Conservation (phyloP, 2,113 vertebrate genomes). For the Alectura lathami region DNA sequence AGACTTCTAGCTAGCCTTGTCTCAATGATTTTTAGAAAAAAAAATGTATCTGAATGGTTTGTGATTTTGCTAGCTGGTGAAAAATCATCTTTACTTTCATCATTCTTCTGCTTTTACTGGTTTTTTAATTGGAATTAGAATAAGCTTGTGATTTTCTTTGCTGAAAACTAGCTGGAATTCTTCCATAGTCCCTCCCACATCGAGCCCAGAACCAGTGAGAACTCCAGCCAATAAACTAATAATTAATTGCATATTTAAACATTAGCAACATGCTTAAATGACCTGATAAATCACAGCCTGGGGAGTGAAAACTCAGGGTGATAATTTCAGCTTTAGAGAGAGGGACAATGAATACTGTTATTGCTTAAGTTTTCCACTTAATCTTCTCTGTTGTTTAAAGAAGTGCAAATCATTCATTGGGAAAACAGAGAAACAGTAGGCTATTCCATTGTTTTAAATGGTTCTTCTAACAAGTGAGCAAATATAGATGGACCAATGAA, state of each 20-base stretch:
- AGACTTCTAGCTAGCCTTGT: not conserved
- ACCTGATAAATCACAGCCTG: not conserved
- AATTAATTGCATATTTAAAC: not conserved
- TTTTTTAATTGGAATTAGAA: not conserved
- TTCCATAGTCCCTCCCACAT: not conserved
- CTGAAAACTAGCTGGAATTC: not conserved
- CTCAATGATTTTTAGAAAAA: not conserved
- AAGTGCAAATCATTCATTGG: not conserved
- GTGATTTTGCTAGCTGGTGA: not conserved
- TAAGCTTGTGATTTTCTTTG: not conserved
- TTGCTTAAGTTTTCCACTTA: not conserved
- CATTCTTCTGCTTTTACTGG: not conserved
- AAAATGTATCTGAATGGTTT: not conserved
- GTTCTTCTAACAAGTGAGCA: not conserved
- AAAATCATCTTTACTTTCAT: not conserved
- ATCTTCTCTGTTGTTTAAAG: not conserved
- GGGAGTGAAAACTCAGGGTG: not conserved
- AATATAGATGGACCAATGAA: not conserved
- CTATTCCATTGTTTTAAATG: not conserved
- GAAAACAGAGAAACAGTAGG: not conserved
- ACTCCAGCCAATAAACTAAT: not conserved
- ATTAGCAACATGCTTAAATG: not conserved
- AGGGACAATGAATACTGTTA: not conserved
- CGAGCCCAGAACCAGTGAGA: not conserved
- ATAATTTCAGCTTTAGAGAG: not conserved